A percentile compares a stretch with the other conserved stretches of the same genome.
phyloP scores from a whole-genome alignment of 2,888 invertebrate species.

The Andrena dorsata region DNA sequence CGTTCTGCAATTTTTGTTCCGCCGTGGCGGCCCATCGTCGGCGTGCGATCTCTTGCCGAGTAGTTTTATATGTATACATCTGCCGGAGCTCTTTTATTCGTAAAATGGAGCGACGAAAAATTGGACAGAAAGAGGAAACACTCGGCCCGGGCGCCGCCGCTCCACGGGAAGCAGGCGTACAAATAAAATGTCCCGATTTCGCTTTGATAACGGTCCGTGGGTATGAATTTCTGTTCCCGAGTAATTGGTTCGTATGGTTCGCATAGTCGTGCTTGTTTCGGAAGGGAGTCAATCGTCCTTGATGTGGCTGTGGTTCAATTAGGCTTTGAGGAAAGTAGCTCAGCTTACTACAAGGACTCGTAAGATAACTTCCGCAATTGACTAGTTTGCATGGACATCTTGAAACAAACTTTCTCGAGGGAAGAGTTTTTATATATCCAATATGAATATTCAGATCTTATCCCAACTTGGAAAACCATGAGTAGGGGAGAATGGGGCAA shows the following conservation, averaged over 20 bases:
- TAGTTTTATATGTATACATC: constrained; percentile 20
- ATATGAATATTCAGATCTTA: too few species aligned
- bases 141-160: not conserved
- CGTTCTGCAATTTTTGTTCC: constrained; percentile 49
- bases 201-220: not conserved
- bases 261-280: too few species aligned
- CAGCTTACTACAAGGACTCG: too few species aligned
- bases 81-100: constrained; percentile 30
- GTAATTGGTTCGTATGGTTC: not conserved
- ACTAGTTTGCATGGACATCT: too few species aligned
- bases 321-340: too few species aligned
- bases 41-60: constrained; percentile 25
- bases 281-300: too few species aligned
- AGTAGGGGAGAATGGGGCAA: too few species aligned
- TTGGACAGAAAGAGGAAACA: not conserved
- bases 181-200: constrained; percentile 4
- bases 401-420: too few species aligned
- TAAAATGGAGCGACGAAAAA: constrained; percentile 22
- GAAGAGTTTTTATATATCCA: too few species aligned
- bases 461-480: too few species aligned
- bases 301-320: too few species aligned
- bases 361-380: too few species aligned
- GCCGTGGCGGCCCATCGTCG: not conserved
- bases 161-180: not conserved
- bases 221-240: not conserved